Base-by-base conservation (phyloP, 2,888 invertebrate genomes). In the Strigamia maritima region DNA sequence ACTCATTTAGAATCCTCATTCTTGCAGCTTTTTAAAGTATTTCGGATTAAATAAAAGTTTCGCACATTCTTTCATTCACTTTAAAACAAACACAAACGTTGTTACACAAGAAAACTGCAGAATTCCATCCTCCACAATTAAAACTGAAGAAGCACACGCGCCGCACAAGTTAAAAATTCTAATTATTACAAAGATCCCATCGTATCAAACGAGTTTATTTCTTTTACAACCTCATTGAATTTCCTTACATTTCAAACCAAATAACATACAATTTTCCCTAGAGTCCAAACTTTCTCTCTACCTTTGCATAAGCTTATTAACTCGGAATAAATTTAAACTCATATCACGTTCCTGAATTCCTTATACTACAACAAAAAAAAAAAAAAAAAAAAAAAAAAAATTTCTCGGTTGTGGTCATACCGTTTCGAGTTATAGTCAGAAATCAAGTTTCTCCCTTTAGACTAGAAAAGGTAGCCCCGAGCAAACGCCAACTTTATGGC, bases 241-340 rank as follows among this genome's bases (percentile, higher is more conserved):
- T 49, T 14, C 49, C 49, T 49, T n/a, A 19, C 49, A 49, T 49
- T 49, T 49, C 49, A 49, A 49, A 49, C n/a, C 49, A 49, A 49
- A 49, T 49, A 49, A 49, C 31, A 31, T n/a, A 49, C 16, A 6
- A 49, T 49, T 49, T 49, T 49, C 49, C 49, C 49, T 49, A 19
- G 49, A 49, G 49, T 49, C n/a, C 49, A 65, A 65, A 65, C 26
- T 65, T 65, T 24, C 65, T 26, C 26, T 65, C 26, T 65, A 65
- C 65, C 65, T 65, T 65, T 65, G 65, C 65, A 65, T 65, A 65
- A 65, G 65, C 65, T 65, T 65, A 65, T 65, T 65, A 65, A 65
- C 65, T 65, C 65, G 26, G 65, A 65, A 65, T 26, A 65, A 65
- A 65, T 65, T 65, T 28, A 65, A 65, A 65, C 65, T 65, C 65